Conservation (phyloP, 2,113 vertebrate genomes). For the Clarias magur region DNA sequence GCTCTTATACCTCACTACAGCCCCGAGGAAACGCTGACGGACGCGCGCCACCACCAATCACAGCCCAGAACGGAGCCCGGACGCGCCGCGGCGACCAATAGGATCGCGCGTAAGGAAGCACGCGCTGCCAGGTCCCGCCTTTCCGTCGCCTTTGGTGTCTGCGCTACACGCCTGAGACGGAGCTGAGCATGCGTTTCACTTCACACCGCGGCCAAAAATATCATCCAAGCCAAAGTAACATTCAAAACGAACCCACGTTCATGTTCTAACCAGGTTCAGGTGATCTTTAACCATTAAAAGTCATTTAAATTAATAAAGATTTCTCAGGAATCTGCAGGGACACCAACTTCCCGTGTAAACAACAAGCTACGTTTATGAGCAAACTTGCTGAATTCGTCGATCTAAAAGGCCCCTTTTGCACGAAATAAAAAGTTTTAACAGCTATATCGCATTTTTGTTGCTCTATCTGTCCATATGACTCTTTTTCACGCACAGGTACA, state of each 20-base stretch:
- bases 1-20: conserved; percentile 50
- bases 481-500: neutral
- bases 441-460: neutral
- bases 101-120: neutral
- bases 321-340: conserved; percentile 10
- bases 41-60: conserved; percentile 48
- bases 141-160: neutral
- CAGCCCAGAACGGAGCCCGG: neutral
- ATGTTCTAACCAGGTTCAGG: neutral
- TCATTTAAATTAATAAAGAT: neutral
- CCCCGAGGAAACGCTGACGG: conserved; percentile 32
- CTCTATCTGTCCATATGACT: neutral
- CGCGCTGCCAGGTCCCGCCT: conserved; percentile 25
- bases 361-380: neutral
- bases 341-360: conserved; percentile 27
- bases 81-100: conserved; percentile 33
- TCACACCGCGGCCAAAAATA: neutral
- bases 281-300: neutral
- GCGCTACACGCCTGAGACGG: neutral
- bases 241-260: too few species aligned
- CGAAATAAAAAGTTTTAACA: neutral
- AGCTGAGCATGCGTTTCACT: neutral
- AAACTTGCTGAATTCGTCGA: neutral
- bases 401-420: neutral
- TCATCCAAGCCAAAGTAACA: neutral